These are phyloP conservation scores for Hippopotamyrus pictus DNA, from an alignment of 2,797 vertebrate species.

Conservation along the genomic window DNA sequence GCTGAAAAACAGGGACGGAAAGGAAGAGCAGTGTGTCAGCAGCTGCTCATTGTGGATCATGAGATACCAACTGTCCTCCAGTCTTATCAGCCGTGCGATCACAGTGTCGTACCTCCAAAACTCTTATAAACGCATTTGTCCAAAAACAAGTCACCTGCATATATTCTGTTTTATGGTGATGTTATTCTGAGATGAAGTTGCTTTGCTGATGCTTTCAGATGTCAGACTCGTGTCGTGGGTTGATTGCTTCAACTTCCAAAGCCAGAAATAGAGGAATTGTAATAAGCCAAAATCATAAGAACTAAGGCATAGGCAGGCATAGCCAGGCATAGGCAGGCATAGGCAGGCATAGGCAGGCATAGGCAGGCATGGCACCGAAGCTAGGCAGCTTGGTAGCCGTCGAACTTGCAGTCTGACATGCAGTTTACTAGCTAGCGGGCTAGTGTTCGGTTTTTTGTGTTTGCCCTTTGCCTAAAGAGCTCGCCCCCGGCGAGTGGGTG, in stretches of 20 bases:
- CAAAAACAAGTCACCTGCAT: conserved; percentile 19
- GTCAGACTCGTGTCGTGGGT: background rate
- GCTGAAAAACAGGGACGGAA: background rate
- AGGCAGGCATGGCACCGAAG: background rate
- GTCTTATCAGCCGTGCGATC: conserved; percentile 23
- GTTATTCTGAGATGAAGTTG: conserved; percentile 2
- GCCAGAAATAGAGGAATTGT: background rate
- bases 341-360: no score
- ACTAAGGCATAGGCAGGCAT: background rate
- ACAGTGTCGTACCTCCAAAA: background rate
- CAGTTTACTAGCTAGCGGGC: background rate
- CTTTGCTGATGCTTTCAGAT: conserved; percentile 4
- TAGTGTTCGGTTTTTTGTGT: background rate
- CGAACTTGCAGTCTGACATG: background rate
- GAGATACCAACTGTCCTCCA: conserved; percentile 29
- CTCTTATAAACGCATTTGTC: conserved; percentile 17
- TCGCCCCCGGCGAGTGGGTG: background rate
- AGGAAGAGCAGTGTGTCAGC: conserved; percentile 6
- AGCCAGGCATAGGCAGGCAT: no score
- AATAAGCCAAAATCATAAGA: background rate
- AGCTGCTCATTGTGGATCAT: conserved; percentile 18
- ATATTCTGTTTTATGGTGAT: background rate
- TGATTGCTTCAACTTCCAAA: background rate
- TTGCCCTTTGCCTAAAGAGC: background rate
- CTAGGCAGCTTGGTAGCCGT: background rate